Conservation (phyloP, 2,888 invertebrate species). For the Monopis laevigella region DNA sequence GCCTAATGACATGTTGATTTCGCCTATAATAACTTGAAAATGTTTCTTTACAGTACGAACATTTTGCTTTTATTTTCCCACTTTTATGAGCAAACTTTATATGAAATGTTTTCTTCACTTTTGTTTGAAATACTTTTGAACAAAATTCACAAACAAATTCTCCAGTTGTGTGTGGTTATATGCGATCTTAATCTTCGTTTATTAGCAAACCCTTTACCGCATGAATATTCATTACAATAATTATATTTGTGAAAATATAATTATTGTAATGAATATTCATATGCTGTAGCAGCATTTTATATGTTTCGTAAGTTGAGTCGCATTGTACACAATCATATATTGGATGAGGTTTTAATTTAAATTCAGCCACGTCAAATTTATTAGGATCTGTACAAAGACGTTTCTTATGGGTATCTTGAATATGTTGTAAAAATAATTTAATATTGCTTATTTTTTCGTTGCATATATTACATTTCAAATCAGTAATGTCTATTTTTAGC, state of each 20-base stretch:
- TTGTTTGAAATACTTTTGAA: constrained; percentile 30
- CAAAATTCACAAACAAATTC: constrained; percentile 29
- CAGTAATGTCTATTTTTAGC: constrained; percentile 36
- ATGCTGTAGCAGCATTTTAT: constrained; percentile 52
- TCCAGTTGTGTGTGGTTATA: constrained; percentile 34
- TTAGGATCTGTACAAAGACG: constrained; percentile 34
- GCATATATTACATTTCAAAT: constrained; percentile 35
- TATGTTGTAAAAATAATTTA: constrained; percentile 30
- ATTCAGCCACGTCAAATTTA: constrained; percentile 51
- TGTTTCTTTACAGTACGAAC: constrained; percentile 43
- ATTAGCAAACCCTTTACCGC: constrained; percentile 51
- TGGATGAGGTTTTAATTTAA: constrained; percentile 44
- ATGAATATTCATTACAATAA: too few species aligned
- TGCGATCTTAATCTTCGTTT: constrained; percentile 29
- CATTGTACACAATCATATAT: constrained; percentile 45
- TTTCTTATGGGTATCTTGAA: constrained; percentile 33
- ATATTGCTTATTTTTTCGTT: constrained; percentile 28
- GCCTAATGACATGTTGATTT: constrained; percentile 47
- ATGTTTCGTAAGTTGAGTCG: constrained; percentile 43
- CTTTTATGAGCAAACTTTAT: constrained; percentile 45
- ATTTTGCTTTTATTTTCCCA: constrained; percentile 44
- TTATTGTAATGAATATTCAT: constrained; percentile 52
- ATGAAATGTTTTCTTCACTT: constrained; percentile 37
- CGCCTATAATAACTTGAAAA: constrained; percentile 52
- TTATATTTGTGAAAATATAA: constrained; percentile 55